Percentiles rank a stretch among this genome's conserved stretches.
phyloP scores from a whole-genome alignment of 2,888 invertebrate species.

The Pyrrhia umbra region DNA sequence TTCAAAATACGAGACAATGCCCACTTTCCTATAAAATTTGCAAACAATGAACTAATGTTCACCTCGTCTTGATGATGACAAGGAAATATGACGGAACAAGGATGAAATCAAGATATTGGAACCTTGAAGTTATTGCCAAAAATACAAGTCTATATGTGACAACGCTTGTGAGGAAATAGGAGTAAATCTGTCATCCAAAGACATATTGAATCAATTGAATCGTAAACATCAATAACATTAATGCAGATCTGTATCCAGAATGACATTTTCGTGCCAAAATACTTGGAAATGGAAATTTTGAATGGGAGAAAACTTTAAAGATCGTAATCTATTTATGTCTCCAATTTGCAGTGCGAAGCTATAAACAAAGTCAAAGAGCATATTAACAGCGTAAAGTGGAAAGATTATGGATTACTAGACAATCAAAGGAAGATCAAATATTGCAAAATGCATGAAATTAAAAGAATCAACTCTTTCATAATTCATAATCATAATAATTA shows the following conservation, averaged over 20 bases:
- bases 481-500: not conserved
- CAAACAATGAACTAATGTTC: conserved; percentile 59
- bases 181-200: conserved; percentile 9
- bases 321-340: not conserved
- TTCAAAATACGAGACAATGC: conserved; percentile 44
- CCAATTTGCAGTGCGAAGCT: not conserved
- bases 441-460: not conserved
- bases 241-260: conserved; percentile 10
- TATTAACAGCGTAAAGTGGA: not conserved
- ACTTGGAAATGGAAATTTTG: too few species aligned
- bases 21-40: conserved; percentile 53
- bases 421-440: not conserved
- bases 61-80: conserved; percentile 45
- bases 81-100: conserved; percentile 57
- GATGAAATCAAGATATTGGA: conserved; percentile 44
- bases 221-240: conserved; percentile 16
- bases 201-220: conserved; percentile 20
- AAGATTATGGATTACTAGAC: not conserved
- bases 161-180: conserved; percentile 32
- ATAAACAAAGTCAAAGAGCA: not conserved
- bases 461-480: not conserved
- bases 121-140: conserved; percentile 63
- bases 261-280: conserved; percentile 24
- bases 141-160: conserved; percentile 26
- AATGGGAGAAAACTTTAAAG: not conserved